Percentiles rank a stretch among this genome's conserved stretches.
These are phyloP conservation scores for Pungitius pungitius DNA, from an alignment of 2,113 vertebrate genomes.

Conservation along the genomic window DNA sequence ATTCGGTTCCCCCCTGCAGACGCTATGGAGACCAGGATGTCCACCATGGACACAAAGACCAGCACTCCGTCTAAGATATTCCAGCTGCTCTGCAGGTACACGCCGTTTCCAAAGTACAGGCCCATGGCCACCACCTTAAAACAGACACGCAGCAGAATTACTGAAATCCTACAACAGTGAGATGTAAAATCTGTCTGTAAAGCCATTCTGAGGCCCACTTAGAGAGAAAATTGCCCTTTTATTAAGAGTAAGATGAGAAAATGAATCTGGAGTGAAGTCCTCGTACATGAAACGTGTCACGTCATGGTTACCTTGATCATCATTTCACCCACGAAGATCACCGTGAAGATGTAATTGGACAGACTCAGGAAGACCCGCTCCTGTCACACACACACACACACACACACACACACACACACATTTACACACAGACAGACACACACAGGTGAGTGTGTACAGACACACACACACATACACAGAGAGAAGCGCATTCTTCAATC, in stretches of 20 bases:
- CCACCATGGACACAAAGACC: conserved; percentile 94
- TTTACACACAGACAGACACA: conserved; percentile 13
- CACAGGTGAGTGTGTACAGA: neutral
- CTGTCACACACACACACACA: conserved; percentile 73
- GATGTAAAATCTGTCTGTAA: conserved; percentile 23
- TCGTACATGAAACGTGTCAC: conserved; percentile 12
- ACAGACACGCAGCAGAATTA: conserved; percentile 27
- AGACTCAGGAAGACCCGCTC: conserved; percentile 91
- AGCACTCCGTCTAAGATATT: conserved; percentile 94
- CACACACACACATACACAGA: conserved; percentile 28
- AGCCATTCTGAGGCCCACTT: conserved; percentile 24
- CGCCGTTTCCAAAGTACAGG: conserved; percentile 86
- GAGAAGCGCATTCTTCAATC: conserved; percentile 20
- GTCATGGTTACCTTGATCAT: conserved; percentile 88
- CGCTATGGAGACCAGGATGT: conserved; percentile 94
- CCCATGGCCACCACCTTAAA: conserved; percentile 90
- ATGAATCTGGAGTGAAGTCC: conserved; percentile 27
- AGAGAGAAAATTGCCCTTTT: conserved; percentile 43
- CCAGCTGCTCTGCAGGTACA: conserved; percentile 97
- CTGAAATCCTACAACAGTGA: conserved; percentile 28
- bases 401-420: conserved; percentile 39
- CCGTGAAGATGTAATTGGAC: conserved; percentile 96
- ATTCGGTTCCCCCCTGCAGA: conserved; percentile 93
- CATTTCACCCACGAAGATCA: conserved; percentile 93
- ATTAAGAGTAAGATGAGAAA: conserved; percentile 34